Base-by-base conservation (phyloP, 37 sponge, comb jelly and placozoan species). In the Lycopodina hypogea region DNA sequence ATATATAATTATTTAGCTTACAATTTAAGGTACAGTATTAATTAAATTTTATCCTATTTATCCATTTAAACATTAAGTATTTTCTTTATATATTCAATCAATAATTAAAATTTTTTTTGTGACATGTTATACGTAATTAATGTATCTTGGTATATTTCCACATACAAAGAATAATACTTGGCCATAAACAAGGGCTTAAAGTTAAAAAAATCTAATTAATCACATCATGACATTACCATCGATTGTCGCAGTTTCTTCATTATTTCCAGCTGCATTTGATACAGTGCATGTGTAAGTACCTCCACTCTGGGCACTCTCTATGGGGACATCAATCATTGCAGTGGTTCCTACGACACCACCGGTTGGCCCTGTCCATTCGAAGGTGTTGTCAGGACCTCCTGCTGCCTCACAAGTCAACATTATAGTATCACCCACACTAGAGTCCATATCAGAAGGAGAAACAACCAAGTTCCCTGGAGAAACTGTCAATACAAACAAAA, bases 281-380 rank as follows among this genome's bases (percentile, higher is more conserved):
- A 77, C 87, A 6, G 45, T 52, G 68, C 93, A 93, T 1, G 35
- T 78, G 64, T 93, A 89, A 9, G 19, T 62, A 21, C 93, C 93
- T 4, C 90, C 89, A 65, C 81, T 75, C 26, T 2, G 1, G 35
- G 62, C 59, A 57, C 59, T 39, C 6, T 11, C 28, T 17, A 45
- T 51, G 24, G 30, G 1, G 30, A 73, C 34, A 28, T 21, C 15
- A 29, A 53, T 18, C 51, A 52, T 2, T 42, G 35, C 8, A 0
- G 35, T n/a, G 19, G 56, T 41, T 30, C 24, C 36, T 2, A 21
- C 35, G 29, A 73, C 6, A 3, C 3, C 7, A 28, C 15, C 33
- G n/a, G 38, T 33, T 26, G 69, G 41, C 3, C 8, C 19, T 17
- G 24, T 33, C 92, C 88, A 87, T 19, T 51, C 26, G 68, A 71